These are phyloP conservation scores for Leptinotarsa lineolata DNA, from an alignment of 1,140 invertebrate genomes.

Conservation along the genomic window DNA sequence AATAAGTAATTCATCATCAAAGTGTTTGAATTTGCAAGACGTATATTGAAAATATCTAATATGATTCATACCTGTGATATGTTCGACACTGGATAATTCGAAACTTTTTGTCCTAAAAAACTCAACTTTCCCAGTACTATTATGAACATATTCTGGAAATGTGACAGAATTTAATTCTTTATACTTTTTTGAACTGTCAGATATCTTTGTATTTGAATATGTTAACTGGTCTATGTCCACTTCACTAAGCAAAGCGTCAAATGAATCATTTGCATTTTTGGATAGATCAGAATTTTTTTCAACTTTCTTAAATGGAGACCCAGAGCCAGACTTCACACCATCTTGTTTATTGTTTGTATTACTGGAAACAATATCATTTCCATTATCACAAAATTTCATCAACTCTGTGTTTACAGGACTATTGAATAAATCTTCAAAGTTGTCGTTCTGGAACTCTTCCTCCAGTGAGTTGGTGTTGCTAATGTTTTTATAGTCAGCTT, in stretches of 20 bases:
- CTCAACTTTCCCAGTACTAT: slow-evolving; percentile 35
- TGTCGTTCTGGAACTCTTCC: slow-evolving; percentile 21
- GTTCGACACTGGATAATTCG: slow-evolving; percentile 36
- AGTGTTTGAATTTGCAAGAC: no score
- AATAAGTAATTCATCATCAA: no score
- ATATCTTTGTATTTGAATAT: not conserved
- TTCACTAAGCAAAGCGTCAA: slow-evolving; percentile 39
- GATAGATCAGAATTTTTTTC: not conserved
- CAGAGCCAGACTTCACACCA: no score
- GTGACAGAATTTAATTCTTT: not conserved
- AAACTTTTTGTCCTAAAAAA: slow-evolving; percentile 47
- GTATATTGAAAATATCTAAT: not conserved
- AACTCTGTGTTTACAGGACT: slow-evolving; percentile 50
- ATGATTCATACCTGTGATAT: slow-evolving; percentile 8
- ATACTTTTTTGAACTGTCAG: not conserved
- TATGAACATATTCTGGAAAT: not conserved
- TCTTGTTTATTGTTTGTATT: no score
- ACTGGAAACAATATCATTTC: no score
- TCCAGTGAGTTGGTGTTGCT: slow-evolving; percentile 8
- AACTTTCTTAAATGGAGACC: not conserved
- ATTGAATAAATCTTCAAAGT: slow-evolving; percentile 47
- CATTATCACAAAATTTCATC: slow-evolving; percentile 26
- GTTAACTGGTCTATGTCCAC: slow-evolving; percentile 26
- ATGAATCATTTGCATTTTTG: slow-evolving; percentile 42
- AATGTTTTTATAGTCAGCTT: slow-evolving; percentile 39